Conservation (phyloP, 2,888 invertebrate species). For the Brenthis daphne region DNA sequence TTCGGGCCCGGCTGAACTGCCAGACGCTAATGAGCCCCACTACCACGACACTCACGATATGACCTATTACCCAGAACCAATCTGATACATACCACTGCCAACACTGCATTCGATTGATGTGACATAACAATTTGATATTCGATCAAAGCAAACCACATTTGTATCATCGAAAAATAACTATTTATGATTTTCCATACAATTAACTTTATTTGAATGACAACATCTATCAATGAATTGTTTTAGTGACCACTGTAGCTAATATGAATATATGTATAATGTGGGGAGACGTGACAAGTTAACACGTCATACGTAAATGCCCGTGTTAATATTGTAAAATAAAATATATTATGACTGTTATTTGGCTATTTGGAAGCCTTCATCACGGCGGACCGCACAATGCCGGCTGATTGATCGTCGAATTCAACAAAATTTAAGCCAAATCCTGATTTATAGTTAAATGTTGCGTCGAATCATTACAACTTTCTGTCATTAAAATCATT, state of each 20-base stretch:
- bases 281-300: slow-evolving; percentile 34
- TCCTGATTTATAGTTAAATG: slow-evolving; percentile 38
- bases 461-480: slow-evolving; percentile 26
- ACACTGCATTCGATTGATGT: too few relatives aligned
- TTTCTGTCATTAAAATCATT: slow-evolving; percentile 35
- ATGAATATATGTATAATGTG: slow-evolving; percentile 10
- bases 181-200: slow-evolving; percentile 16
- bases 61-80: too few relatives aligned
- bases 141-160: slow-evolving; percentile 5
- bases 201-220: slow-evolving; percentile 6
- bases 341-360: slow-evolving; percentile 11
- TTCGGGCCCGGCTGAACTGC: too few relatives aligned
- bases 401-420: slow-evolving; percentile 37
- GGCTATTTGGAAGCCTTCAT: background rate
- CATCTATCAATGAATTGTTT: slow-evolving; percentile 16
- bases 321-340: slow-evolving; percentile 41
- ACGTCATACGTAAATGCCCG: slow-evolving; percentile 41
- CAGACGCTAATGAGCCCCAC: too few relatives aligned
- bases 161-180: slow-evolving; percentile 1
- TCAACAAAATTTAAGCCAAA: slow-evolving; percentile 35
- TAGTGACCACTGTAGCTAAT: slow-evolving; percentile 5
- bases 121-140: background rate
- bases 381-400: slow-evolving; percentile 12
- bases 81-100: too few relatives aligned
- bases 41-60: too few relatives aligned